Conservation (phyloP, 2,113 vertebrate species). For the Ictidomys tridecemlineatus region DNA sequence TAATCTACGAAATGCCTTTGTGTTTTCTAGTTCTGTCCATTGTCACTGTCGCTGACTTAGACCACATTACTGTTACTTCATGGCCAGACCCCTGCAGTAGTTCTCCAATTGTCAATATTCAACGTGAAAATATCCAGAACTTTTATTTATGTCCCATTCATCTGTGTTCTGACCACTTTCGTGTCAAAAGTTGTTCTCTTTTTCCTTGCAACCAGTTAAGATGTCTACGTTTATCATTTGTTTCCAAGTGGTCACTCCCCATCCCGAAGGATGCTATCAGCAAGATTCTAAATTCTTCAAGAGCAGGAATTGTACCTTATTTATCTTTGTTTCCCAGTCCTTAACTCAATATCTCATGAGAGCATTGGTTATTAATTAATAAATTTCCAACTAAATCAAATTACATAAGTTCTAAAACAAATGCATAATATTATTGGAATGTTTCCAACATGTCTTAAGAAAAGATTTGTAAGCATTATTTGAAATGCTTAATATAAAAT, state of each 20-base stretch:
- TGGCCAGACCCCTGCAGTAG: rapidly evolving
- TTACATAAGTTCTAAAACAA: conserved; percentile 3
- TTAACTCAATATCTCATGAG: not conserved
- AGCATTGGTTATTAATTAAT: not conserved
- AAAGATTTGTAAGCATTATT: conserved; percentile 79
- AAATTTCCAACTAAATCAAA: not conserved
- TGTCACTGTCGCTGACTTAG: not conserved
- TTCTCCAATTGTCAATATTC: not conserved
- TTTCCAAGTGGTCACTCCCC: not conserved
- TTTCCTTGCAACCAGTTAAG: not conserved
- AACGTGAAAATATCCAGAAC: not conserved
- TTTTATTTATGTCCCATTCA: not conserved
- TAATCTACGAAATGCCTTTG: not conserved
- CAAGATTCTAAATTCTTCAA: conserved; percentile 36
- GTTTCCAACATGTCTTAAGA: conserved; percentile 58
- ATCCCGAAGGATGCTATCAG: not conserved
- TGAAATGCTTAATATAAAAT: conserved; percentile 84
- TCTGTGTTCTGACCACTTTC: not conserved
- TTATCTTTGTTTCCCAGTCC: not conserved
- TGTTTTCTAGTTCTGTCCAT: not conserved
- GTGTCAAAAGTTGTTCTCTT: not conserved
- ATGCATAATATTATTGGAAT: not conserved
- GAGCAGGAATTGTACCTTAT: not conserved
- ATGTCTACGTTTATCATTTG: not conserved
- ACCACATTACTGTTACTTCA: rapidly evolving